These are phyloP conservation scores for Morpho helenor DNA, from an alignment of 2,888 invertebrate genomes.

Conservation along the genomic window DNA sequence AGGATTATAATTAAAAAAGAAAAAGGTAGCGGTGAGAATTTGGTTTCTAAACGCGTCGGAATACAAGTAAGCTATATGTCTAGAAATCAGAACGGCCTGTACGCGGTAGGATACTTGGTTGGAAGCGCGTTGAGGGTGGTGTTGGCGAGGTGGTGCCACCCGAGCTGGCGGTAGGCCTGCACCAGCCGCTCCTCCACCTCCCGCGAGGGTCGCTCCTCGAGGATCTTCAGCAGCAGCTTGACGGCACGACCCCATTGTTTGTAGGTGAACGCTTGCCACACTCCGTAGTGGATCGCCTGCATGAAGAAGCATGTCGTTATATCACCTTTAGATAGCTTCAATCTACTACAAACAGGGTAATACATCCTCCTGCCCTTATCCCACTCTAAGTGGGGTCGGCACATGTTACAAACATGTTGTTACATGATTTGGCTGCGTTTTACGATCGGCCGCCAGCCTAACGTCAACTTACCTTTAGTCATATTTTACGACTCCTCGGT, in stretches of 20 bases:
- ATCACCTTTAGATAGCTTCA: no score
- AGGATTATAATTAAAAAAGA: no score
- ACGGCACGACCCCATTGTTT: slow-evolving; percentile 90
- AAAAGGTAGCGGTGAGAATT: neutral
- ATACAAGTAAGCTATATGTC: no score
- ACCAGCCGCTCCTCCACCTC: slow-evolving; percentile 85
- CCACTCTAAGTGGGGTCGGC: no score
- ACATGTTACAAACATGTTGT: no score
- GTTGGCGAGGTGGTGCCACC: slow-evolving; percentile 84
- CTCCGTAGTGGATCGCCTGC: slow-evolving; percentile 86
- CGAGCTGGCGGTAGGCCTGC: slow-evolving; percentile 82
- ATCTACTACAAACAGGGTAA: no score
- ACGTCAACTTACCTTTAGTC: no score
- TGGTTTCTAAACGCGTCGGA: neutral
- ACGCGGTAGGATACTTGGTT: slow-evolving; percentile 83
- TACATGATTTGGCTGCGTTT: no score
- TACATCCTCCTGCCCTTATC: no score
- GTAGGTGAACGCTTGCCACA: slow-evolving; percentile 90
- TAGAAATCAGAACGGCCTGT: slow-evolving; percentile 82
- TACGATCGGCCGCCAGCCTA: no score
- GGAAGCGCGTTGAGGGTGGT: slow-evolving; percentile 79
- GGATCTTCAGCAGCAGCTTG: slow-evolving; percentile 85
- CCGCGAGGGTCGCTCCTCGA: slow-evolving; percentile 88
- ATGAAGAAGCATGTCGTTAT: slow-evolving; percentile 7
- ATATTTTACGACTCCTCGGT: no score